Conservation (phyloP, 2,888 invertebrate genomes). For the Sphecodes monilicornis region DNA sequence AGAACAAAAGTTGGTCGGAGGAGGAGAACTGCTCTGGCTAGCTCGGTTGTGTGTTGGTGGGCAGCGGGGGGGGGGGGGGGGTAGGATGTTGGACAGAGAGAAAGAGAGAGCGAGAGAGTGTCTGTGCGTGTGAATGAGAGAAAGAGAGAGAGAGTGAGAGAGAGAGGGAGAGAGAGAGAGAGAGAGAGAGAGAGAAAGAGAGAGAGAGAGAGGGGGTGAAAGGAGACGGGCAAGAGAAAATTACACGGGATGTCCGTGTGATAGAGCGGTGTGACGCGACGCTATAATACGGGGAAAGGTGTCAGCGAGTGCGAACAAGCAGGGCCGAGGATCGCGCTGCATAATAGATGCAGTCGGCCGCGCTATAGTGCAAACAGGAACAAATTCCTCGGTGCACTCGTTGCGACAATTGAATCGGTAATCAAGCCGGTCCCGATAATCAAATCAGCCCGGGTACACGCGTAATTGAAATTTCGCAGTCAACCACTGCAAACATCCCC, state of each 20-base stretch:
- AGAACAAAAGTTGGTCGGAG: constrained; percentile 31
- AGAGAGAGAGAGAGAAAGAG: neutral
- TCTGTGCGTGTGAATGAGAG: too few species aligned
- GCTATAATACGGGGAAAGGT: constrained; percentile 56
- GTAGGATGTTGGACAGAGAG: neutral
- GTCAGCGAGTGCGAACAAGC: constrained; percentile 50
- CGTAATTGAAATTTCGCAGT: constrained; percentile 79
- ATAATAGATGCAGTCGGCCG: constrained; percentile 73
- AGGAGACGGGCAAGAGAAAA: constrained; percentile 42
- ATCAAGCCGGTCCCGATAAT: constrained; percentile 77
- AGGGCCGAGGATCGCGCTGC: constrained; percentile 59
- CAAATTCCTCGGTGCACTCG: constrained; percentile 74
- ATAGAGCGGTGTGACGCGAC: constrained; percentile 46
- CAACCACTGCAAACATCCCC: constrained; percentile 73
- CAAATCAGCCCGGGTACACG: constrained; percentile 72
- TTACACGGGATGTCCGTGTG: constrained; percentile 58
- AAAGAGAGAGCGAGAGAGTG: neutral
- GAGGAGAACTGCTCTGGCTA: neutral
- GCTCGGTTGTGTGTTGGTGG: neutral
- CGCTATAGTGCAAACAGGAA: constrained; percentile 72
- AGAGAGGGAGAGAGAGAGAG: neutral
- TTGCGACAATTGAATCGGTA: constrained; percentile 80
- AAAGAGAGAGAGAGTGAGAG: neutral
- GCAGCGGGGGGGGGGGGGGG: neutral
- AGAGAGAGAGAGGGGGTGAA: neutral